Conservation (phyloP, 2,113 vertebrate genomes). For the Macrotis lagotis region DNA sequence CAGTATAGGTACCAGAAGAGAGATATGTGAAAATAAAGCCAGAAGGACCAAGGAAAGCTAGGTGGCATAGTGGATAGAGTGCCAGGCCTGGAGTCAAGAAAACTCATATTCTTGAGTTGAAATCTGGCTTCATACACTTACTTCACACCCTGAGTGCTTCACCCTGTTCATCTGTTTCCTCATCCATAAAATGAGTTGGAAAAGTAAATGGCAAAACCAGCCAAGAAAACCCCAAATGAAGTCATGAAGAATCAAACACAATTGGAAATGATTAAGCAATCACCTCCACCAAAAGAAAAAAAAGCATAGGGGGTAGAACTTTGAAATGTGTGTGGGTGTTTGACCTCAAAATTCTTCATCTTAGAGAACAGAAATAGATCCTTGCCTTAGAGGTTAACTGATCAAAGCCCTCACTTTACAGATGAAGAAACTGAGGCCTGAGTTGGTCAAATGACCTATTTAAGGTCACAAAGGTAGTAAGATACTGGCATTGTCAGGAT, state of each 20-base stretch:
- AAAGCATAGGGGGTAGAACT: background rate
- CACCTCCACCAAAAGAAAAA: background rate
- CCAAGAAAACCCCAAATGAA: background rate
- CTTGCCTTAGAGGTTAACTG: background rate
- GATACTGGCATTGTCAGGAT: background rate
- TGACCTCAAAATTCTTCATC: background rate
- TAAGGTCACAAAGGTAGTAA: background rate
- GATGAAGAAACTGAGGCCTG: background rate
- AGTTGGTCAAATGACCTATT: background rate
- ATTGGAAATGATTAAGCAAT: background rate
- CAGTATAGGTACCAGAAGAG: background rate
- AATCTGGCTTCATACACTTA: background rate
- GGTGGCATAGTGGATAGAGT: background rate
- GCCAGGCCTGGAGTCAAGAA: background rate
- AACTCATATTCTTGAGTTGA: background rate
- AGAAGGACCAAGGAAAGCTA: background rate
- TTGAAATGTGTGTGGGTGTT: background rate
- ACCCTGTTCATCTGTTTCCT: background rate
- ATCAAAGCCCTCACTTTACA: background rate
- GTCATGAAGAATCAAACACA: background rate
- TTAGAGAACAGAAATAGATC: background rate
- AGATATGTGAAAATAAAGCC: background rate
- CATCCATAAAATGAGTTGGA: background rate
- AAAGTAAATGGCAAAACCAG: background rate
- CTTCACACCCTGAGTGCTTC: background rate